Evolutionary conservation across 1,140 invertebrate genomes (phyloP), one percentile per base, ranked within the genome.

Genomic region (Achatina immaculata): DNA sequence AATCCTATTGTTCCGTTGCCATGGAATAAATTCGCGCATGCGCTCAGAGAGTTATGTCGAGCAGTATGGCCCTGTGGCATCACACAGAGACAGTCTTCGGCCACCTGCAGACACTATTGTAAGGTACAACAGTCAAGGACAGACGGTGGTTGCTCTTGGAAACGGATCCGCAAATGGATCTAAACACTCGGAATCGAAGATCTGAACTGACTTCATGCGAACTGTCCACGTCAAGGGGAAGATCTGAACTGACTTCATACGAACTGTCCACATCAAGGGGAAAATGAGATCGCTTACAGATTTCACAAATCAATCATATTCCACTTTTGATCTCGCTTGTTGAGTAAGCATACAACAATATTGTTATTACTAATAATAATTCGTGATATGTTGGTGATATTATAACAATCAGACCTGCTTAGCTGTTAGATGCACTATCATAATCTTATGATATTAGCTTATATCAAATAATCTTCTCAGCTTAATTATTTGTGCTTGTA

Each of bases 1-100:
- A 87, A 93, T 93, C 83, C 84, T 93, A 36, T 91, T 91, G 75
- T 93, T 89, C 80, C 87, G 92, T 38, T 93, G 92, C 84, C 65
- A 83, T 38, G 91, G 91, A 74, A 89, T 93, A 48, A 92, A 92
- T 78, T 83, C 81, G 31, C 88, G 91, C 36, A 87, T 93, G 85
- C 88, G 92, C n/a, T 88, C 91, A 43, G 91, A 92, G 84, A 91
- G 90, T 80, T 93, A 92, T 76, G 88, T 88, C 21, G 89, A 89
- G 78, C 91, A 92, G 84, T 93, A 91, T 81, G 92, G 92, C 3
- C 85, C 85, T 24, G 84, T 85, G 72, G 82, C 84, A n/a, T 84
- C 85, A 9, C 84, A 85, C 58, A 55, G 87, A 58, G 87, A 89
- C 78, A 89, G 87, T 75, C 81, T 90, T 28, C 76, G 86, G 58